Evolutionary conservation across 2,797 vertebrate species (phyloP).

Genomic region (Alosa sapidissima): DNA sequence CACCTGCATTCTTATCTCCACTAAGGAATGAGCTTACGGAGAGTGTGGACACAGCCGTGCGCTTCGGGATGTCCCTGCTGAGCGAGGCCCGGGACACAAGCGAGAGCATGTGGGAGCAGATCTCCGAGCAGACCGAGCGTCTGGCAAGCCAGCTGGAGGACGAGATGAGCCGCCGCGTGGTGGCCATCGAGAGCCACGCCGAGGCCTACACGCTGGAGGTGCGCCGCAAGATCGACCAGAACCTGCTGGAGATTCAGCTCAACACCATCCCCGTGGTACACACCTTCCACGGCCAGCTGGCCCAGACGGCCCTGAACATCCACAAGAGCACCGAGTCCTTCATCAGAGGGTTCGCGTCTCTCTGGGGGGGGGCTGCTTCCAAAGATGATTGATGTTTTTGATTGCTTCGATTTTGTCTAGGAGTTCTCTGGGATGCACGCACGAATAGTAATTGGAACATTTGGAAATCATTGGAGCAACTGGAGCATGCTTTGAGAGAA

Average conservation of each 20-base stretch:
- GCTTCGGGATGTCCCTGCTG: neutral
- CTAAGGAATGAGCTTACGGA: neutral
- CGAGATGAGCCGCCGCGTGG: neutral
- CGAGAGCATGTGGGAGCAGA: constrained; percentile 9
- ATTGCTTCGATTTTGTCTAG: too few relatives aligned
- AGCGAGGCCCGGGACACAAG: neutral
- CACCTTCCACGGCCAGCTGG: neutral
- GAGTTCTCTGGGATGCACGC: too few relatives aligned
- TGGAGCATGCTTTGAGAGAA: too few relatives aligned
- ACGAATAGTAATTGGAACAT: too few relatives aligned
- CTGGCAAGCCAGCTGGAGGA: constrained; percentile 5
- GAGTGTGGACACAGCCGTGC: neutral
- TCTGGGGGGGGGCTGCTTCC: neutral
- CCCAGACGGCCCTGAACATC: neutral
- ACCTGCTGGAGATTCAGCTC: constrained; percentile 1
- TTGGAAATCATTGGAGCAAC: too few relatives aligned
- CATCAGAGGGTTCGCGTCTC: neutral
- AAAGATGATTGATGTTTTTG: neutral
- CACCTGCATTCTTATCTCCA: neutral
- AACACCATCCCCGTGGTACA: constrained; percentile 1
- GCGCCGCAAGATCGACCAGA: constrained; percentile 8
- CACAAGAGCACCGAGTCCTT: neutral
- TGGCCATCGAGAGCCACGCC: constrained; percentile 12
- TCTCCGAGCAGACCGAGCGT: neutral
- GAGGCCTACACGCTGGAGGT: neutral